Percentiles rank a stretch among this genome's conserved stretches.
Evolutionary conservation across 2,888 invertebrate species (phyloP).

Genomic region (Synergus laeviventris): DNA sequence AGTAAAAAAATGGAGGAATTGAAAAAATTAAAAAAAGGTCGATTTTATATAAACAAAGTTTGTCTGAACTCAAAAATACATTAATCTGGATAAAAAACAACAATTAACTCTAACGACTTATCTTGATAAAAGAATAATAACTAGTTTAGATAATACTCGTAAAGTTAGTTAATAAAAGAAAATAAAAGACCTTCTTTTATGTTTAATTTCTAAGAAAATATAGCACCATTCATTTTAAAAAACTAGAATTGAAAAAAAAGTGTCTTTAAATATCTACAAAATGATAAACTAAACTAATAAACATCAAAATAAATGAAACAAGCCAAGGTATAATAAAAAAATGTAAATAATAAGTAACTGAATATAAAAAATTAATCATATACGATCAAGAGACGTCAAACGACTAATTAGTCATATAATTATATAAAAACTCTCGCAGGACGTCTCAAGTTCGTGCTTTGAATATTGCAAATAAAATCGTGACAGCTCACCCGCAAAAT

Average conservation of each 20-base stretch:
- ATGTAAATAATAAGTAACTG: not conserved
- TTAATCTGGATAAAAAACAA: not conserved
- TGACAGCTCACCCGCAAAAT: conserved; percentile 68
- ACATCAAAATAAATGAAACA: not conserved
- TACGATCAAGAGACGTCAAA: not conserved
- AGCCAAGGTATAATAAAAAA: not conserved
- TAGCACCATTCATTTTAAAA: no score
- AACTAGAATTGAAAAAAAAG: no score
- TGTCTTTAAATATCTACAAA: not conserved
- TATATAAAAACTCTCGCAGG: not conserved
- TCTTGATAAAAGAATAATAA: no score
- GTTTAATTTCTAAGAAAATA: no score
- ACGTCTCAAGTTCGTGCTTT: not conserved
- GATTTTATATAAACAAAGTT: not conserved
- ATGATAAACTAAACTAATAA: not conserved
- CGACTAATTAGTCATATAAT: not conserved
- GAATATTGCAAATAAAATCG: conserved; percentile 16
- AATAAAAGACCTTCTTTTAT: no score
- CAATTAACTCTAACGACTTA: no score
- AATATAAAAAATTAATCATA: not conserved
- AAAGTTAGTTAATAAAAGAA: no score
- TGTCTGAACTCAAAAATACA: not conserved
- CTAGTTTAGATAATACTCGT: no score
- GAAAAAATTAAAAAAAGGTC: not conserved
- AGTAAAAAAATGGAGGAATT: no score